A percentile compares a stretch with the other conserved stretches of the same genome.
phyloP scores from a whole-genome alignment of 2,888 invertebrate species.

The Heteromyza rotundicornis region DNA sequence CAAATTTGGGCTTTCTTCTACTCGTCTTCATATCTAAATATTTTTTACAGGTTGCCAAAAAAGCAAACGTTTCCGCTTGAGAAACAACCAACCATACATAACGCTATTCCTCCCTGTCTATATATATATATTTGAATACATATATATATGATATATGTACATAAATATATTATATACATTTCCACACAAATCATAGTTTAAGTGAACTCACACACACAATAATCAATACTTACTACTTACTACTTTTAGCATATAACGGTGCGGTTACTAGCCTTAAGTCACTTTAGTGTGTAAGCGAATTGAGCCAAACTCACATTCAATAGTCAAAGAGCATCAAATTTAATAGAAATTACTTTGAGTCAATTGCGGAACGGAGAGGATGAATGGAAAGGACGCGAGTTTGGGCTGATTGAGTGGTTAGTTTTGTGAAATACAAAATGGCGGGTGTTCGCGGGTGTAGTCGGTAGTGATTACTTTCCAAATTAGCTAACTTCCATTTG shows the following conservation, averaged over 20 bases:
- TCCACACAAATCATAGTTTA: constrained; percentile 21
- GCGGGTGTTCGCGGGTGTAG: too few species aligned
- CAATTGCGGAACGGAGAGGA: too few species aligned
- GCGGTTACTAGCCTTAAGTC: too few species aligned
- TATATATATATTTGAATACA: not conserved
- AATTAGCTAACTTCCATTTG: too few species aligned
- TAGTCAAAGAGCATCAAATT: constrained; percentile 1
- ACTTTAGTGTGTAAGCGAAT: too few species aligned
- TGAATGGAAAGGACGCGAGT: too few species aligned
- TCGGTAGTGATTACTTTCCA: too few species aligned
- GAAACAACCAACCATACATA: not conserved
- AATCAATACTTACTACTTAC: constrained; percentile 18
- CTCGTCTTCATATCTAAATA: too few species aligned
- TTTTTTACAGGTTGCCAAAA: constrained; percentile 26
- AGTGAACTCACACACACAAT: constrained; percentile 20
- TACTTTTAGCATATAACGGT: constrained; percentile 30
- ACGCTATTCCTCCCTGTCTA: not conserved
- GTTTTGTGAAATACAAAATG: too few species aligned
- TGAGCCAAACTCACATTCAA: too few species aligned
- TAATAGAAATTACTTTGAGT: constrained; percentile 24
- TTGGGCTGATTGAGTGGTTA: too few species aligned
- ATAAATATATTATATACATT: constrained; percentile 19
- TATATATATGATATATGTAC: constrained; percentile 19
- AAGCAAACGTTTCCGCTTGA: constrained; percentile 1
- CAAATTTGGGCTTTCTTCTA: constrained; percentile 16